Base-by-base conservation (phyloP, 2,797 vertebrate genomes). In the Muraenolepis orangiensis region DNA sequence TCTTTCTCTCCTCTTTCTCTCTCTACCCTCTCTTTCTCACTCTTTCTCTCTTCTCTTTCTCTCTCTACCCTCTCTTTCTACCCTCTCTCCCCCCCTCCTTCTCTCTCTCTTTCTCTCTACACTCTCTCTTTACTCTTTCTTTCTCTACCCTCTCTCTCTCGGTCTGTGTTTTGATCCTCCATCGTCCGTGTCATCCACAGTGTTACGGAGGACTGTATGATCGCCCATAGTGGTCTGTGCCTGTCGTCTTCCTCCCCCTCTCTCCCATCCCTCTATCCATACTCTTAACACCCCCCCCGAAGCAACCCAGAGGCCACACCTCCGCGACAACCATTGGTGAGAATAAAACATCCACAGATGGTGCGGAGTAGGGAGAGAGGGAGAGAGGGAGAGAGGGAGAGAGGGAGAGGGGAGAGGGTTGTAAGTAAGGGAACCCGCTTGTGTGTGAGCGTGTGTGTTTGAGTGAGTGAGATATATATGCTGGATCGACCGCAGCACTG, bases 301-400 rank as follows among this genome's bases (percentile, higher is more conserved):
- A 86, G 89, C 87, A 86, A 83, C 82, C 78, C 92, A 91, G n/a
- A n/a, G 88, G 92, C 94, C 91, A 95, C 94, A 85, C 94, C 94
- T 95, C 92, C 93, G 88, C 88, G 90, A 86, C 92, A 92, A 90
- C 91, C 92, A 92, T 92, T 91, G 87, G 92, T 67, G 90, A 94
- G 94, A 91, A 91, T 94, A 94, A 94, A 90, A 86, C 85, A 84
- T 93, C 93, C 91, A 89, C 92, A 92, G 94, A 94, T 93, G 93
- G 92, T 90, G 91, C 91, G 83, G 90, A 92, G 91, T 90, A 81
- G 87, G 90, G 87, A 78, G 82, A 91, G 87, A 67, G 66, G 6
- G 66, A 66, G 64, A 10, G 64, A 66, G 57, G 16, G 64, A 1
- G 26, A 66, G 23, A 8, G 64, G 12, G 23, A 66, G 64, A 8